Evolutionary conservation across 1,140 invertebrate species (phyloP).

Genomic region (Drosophila tsacasi): DNA sequence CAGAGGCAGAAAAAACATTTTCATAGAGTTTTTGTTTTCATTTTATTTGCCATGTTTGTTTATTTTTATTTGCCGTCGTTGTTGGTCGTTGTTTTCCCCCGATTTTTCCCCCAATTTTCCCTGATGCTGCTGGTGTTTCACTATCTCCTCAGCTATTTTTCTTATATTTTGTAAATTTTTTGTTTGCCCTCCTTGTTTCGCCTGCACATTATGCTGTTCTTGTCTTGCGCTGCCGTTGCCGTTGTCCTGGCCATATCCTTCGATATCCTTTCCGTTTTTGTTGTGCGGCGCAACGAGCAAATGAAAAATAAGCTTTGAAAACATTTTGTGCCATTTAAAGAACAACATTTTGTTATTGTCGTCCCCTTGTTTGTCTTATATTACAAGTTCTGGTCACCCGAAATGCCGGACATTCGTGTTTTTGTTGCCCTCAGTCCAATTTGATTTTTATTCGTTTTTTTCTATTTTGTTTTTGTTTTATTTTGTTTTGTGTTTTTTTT

Average conservation of each 20-base stretch:
- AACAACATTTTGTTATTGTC: constrained; percentile 76
- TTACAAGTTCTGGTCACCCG: constrained; percentile 66
- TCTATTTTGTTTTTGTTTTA: constrained; percentile 15
- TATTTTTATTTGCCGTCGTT: constrained; percentile 78
- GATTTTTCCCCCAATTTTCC: constrained; percentile 22
- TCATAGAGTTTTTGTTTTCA: constrained; percentile 78
- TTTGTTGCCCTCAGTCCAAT: constrained; percentile 69
- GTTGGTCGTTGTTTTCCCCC: constrained; percentile 28
- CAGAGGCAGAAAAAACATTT: constrained; percentile 73
- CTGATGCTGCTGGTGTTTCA: constrained; percentile 59
- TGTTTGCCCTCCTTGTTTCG: constrained; percentile 49
- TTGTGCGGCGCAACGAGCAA: constrained; percentile 62
- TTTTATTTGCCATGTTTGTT: constrained; percentile 83
- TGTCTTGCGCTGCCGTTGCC: constrained; percentile 20
- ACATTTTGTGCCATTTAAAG: constrained; percentile 83
- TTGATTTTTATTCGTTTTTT: constrained; percentile 70
- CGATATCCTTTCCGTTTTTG: constrained; percentile 53
- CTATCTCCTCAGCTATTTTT: constrained; percentile 79
- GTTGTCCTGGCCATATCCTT: constrained; percentile 36
- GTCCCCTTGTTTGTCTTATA: constrained; percentile 77
- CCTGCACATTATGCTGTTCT: constrained; percentile 50
- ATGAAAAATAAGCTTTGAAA: constrained; percentile 82
- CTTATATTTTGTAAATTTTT: constrained; percentile 74
- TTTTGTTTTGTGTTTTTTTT: constrained; percentile 1
- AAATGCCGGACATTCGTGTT: constrained; percentile 71